These are phyloP conservation scores for Gadus chalcogrammus DNA, from an alignment of 2,113 vertebrate genomes.

Conservation along the genomic window DNA sequence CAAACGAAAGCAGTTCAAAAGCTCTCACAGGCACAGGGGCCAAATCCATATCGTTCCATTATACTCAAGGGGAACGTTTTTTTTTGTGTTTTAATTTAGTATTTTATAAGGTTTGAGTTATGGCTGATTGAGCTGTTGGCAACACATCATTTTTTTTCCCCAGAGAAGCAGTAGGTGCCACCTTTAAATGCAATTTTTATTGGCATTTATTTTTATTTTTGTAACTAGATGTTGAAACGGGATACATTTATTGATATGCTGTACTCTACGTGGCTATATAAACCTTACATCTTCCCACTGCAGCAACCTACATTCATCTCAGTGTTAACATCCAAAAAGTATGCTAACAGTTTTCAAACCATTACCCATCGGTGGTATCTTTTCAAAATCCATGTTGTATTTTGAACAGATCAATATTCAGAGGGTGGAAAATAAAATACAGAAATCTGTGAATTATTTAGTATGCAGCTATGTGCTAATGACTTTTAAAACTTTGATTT, in stretches of 20 bases:
- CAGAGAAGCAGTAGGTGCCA: slow-evolving; percentile 9
- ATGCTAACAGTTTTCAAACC: no score
- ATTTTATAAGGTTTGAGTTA: background rate
- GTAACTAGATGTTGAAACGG: no score
- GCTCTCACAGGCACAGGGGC: slow-evolving; percentile 13
- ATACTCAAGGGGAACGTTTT: background rate
- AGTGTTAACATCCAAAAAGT: slow-evolving; percentile 1
- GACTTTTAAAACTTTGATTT: no score
- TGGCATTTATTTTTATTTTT: no score
- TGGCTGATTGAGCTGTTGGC: background rate
- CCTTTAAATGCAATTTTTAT: no score
- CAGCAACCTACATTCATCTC: no score
- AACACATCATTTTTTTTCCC: slow-evolving; percentile 18
- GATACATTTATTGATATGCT: no score
- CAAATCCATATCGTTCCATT: slow-evolving; percentile 11
- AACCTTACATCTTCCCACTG: no score
- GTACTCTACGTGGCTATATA: no score
- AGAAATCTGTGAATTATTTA: slow-evolving; percentile 46
- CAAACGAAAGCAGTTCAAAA: slow-evolving; percentile 25
- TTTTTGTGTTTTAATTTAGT: slow-evolving; percentile 17
- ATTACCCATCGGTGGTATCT: no score
- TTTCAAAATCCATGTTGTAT: slow-evolving; percentile 19
- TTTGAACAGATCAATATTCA: slow-evolving; percentile 38
- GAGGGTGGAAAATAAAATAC: slow-evolving; percentile 27
- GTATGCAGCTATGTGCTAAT: slow-evolving; percentile 21